These are phyloP conservation scores for Gobio gobio DNA, from an alignment of 2,113 vertebrate species.

Conservation along the genomic window DNA sequence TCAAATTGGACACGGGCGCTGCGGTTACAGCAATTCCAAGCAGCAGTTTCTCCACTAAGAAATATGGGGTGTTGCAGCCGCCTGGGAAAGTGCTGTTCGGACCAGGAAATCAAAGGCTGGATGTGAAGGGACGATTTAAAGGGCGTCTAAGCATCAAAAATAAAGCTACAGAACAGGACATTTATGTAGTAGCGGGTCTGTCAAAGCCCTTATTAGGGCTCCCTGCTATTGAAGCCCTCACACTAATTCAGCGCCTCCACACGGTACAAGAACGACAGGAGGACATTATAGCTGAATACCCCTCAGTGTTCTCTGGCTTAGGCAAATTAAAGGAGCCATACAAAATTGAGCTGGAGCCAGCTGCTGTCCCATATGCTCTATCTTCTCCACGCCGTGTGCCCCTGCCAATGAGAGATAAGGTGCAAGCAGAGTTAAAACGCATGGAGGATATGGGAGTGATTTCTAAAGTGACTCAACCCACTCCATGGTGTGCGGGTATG, in stretches of 20 bases:
- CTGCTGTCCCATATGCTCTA: slow-evolving; percentile 23
- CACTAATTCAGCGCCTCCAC: slow-evolving; percentile 4
- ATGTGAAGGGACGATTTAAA: slow-evolving; percentile 33
- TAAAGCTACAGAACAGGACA: slow-evolving; percentile 13
- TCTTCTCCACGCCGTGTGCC: slow-evolving; percentile 32
- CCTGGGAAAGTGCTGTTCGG: too few relatives aligned
- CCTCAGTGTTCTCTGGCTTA: slow-evolving; percentile 41
- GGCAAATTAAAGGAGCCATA: slow-evolving; percentile 44
- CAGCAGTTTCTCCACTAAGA: too few relatives aligned
- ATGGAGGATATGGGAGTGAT: too few relatives aligned
- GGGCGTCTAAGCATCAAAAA: background rate
- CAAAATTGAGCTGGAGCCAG: slow-evolving; percentile 43
- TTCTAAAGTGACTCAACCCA: too few relatives aligned
- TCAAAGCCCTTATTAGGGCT: slow-evolving; percentile 11
- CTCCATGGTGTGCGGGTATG: too few relatives aligned
- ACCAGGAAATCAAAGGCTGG: slow-evolving; percentile 3
- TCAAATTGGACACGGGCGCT: background rate
- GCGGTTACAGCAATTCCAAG: background rate
- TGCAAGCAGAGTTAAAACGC: too few relatives aligned
- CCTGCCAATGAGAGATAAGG: slow-evolving; percentile 1
- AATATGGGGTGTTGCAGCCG: too few relatives aligned
- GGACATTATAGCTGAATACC: slow-evolving; percentile 35
- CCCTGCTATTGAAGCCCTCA: slow-evolving; percentile 21
- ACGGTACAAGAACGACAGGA: slow-evolving; percentile 15
- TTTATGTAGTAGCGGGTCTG: slow-evolving; percentile 45